Percentiles rank a stretch among this genome's conserved stretches.
Conservation (phyloP, 2,888 invertebrate species). For the Itoplectis maculator region DNA sequence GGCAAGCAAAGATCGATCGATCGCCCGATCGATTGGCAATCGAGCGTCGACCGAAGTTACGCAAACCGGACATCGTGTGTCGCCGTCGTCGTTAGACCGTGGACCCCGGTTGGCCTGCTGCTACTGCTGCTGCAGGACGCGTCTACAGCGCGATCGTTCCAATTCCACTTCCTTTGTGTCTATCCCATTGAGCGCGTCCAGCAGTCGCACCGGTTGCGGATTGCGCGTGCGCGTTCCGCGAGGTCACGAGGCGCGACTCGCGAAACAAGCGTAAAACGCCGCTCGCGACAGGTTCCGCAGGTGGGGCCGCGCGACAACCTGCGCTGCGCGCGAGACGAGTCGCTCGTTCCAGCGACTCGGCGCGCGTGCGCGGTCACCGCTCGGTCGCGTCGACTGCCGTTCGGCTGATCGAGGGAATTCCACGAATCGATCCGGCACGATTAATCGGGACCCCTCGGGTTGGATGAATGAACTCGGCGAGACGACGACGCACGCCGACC, state of each 20-base stretch:
- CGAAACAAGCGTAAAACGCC: conserved; percentile 19
- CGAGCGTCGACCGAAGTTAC: neutral
- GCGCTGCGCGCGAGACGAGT: conserved; percentile 12
- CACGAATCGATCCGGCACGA: conserved; percentile 64
- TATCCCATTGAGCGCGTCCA: neutral
- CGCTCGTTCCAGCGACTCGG: neutral
- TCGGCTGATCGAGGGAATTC: conserved; percentile 58
- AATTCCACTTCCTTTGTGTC: conserved; percentile 52
- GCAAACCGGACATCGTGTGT: conserved; percentile 40
- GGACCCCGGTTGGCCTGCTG: neutral
- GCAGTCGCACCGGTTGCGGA: too few species aligned
- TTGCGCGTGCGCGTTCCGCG: conserved; percentile 8
- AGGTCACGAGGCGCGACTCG: conserved; percentile 32
- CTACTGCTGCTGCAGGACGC: conserved; percentile 5
- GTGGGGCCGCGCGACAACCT: conserved; percentile 3
- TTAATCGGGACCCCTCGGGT: conserved; percentile 64
- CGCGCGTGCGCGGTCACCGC: conserved; percentile 28
- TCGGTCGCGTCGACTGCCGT: conserved; percentile 56
- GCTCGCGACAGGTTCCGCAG: conserved; percentile 15
- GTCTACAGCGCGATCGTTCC: conserved; percentile 55
- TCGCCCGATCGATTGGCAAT: conserved; percentile 11
- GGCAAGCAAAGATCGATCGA: neutral
- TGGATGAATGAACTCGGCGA: conserved; percentile 70
- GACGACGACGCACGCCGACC: conserved; percentile 35
- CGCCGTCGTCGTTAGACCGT: conserved; percentile 3